Percentiles rank a stretch among this genome's conserved stretches.
Evolutionary conservation across 2,888 invertebrate genomes (phyloP).

Genomic region (Ochlodes sylvanus): DNA sequence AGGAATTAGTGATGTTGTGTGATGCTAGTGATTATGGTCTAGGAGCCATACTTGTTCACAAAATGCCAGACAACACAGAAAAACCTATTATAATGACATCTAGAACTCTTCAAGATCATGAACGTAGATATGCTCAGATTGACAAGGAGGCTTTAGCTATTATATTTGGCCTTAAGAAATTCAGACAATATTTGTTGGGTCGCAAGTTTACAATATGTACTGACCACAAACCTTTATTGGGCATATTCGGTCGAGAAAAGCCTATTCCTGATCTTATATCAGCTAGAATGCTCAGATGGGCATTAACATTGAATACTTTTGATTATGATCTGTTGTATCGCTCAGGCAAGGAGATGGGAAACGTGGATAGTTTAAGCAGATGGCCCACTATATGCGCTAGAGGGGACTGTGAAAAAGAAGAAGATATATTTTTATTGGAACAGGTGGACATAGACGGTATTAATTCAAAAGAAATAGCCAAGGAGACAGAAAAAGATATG

Average conservation of each 20-base stretch:
- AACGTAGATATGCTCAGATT: slow-evolving; percentile 39
- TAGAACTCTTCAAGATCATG: slow-evolving; percentile 38
- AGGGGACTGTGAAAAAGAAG: neutral
- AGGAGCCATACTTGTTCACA: slow-evolving; percentile 35
- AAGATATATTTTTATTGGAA: slow-evolving; percentile 4
- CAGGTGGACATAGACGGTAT: neutral
- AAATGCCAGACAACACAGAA: slow-evolving; percentile 38
- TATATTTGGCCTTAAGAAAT: slow-evolving; percentile 41
- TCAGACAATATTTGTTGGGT: slow-evolving; percentile 37
- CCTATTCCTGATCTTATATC: slow-evolving; percentile 41
- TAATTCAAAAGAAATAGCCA: neutral
- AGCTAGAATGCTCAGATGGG: slow-evolving; percentile 40
- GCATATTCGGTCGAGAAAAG: slow-evolving; percentile 32
- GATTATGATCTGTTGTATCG: slow-evolving; percentile 37
- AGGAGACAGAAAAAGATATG: slow-evolving; percentile 30
- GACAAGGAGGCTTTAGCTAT: slow-evolving; percentile 43
- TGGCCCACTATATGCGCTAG: slow-evolving; percentile 24
- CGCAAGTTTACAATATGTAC: slow-evolving; percentile 37
- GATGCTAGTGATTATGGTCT: slow-evolving; percentile 33
- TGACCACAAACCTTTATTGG: slow-evolving; percentile 39
- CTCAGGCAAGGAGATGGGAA: slow-evolving; percentile 35
- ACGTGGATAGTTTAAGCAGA: slow-evolving; percentile 40
- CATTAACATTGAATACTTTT: slow-evolving; percentile 35
- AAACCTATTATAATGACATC: slow-evolving; percentile 36
- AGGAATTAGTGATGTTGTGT: slow-evolving; percentile 20